phyloP scores from a whole-genome alignment of 2,888 invertebrate species.

The Alentia gelatinosa region DNA sequence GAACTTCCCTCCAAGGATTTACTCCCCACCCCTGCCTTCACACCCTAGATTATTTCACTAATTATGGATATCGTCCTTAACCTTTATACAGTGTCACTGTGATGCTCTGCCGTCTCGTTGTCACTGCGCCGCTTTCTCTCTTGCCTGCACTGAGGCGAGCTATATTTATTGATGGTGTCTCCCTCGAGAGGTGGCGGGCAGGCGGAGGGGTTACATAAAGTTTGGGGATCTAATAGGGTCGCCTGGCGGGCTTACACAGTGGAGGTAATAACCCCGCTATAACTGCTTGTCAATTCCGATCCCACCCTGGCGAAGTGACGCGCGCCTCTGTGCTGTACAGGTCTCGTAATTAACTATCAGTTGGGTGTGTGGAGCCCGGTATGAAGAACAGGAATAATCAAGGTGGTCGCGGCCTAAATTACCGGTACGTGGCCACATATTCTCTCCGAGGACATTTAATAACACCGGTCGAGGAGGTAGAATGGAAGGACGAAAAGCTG shows the following conservation, averaged over 20 bases:
- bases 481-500: too few relatives aligned
- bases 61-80: conserved; percentile 38
- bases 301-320: background rate
- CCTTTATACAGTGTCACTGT: background rate
- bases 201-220: conserved; percentile 2
- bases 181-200: too few relatives aligned
- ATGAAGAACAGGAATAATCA: background rate
- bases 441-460: background rate
- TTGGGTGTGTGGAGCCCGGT: background rate
- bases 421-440: background rate
- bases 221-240: background rate
- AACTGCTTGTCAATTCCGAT: background rate
- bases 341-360: conserved; percentile 13
- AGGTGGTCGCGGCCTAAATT: background rate
- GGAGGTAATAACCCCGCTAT: background rate
- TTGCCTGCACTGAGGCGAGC: too few relatives aligned
- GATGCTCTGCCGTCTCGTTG: too few relatives aligned
- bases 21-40: too few relatives aligned
- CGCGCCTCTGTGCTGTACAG: background rate
- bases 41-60: background rate
- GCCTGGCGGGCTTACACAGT: background rate
- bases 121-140: too few relatives aligned
- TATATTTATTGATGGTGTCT: background rate
- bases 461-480: too few relatives aligned
- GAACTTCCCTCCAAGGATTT: too few relatives aligned